Conservation (phyloP, 2,113 vertebrate genomes). For the Chamaetylas fuelleborni region DNA sequence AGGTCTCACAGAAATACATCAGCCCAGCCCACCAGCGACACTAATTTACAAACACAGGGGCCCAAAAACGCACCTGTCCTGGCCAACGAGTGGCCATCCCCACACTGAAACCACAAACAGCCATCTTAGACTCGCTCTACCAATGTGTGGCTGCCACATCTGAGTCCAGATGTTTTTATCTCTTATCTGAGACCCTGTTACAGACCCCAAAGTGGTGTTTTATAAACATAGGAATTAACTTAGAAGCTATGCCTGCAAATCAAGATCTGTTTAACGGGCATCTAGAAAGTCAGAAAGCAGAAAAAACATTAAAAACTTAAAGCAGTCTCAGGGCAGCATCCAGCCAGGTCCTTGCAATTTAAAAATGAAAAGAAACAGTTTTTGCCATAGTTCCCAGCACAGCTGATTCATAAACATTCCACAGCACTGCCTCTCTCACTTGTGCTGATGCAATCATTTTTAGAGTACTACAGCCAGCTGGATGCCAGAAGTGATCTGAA, state of each 20-base stretch:
- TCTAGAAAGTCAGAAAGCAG: background rate
- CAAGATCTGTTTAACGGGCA: fast-evolving
- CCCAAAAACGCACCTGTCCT: background rate
- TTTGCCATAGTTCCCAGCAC: background rate
- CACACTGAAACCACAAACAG: background rate
- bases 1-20: background rate
- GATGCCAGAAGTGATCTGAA: background rate
- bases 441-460: background rate
- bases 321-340: background rate
- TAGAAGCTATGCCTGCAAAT: background rate
- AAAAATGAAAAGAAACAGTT: background rate
- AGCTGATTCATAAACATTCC: background rate
- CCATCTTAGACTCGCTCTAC: background rate
- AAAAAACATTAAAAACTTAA: background rate
- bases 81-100: background rate
- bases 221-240: background rate
- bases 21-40: background rate
- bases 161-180: background rate
- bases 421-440: background rate
- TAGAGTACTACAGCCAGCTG: background rate
- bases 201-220: background rate
- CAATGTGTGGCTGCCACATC: background rate
- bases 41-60: background rate
- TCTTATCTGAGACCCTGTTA: background rate
- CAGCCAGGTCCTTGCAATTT: background rate